Percentiles rank a stretch among this genome's conserved stretches.
These are phyloP conservation scores for Procambarus virginalis DNA, from an alignment of 1,140 invertebrate genomes.

Conservation along the genomic window DNA sequence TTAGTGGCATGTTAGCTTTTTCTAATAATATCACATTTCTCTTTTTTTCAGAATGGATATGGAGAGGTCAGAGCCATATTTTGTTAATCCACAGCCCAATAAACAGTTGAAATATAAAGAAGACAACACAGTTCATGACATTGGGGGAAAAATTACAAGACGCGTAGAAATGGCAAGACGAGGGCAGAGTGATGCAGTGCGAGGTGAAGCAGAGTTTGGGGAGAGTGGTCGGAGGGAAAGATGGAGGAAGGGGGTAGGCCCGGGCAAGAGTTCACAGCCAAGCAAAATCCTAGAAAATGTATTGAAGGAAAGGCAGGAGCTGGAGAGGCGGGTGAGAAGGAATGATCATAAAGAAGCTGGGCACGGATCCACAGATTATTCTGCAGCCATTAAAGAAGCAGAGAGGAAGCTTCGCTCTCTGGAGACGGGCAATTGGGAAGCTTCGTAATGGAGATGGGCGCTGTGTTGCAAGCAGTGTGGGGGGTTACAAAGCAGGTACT, in stretches of 20 bases:
- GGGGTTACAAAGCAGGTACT: neutral
- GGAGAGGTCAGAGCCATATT: neutral
- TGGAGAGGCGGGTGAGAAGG: neutral
- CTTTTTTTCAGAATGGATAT: constrained; percentile 24
- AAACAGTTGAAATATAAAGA: constrained; percentile 23
- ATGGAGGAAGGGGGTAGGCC: constrained; percentile 1
- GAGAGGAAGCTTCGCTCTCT: constrained; percentile 24
- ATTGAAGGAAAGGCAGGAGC: constrained; percentile 26
- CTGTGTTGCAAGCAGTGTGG: neutral
- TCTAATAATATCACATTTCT: neutral
- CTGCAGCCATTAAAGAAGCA: neutral
- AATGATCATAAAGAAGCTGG: neutral
- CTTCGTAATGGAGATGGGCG: neutral
- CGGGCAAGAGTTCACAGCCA: constrained; percentile 4
- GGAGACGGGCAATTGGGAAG: constrained; percentile 11
- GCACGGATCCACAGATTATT: neutral
- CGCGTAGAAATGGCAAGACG: neutral
- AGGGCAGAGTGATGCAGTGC: neutral
- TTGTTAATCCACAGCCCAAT: neutral
- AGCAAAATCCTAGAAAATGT: neutral
- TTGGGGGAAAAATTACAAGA: neutral
- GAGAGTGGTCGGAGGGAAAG: no score
- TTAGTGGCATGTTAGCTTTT: neutral
- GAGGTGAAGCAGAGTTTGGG: neutral
- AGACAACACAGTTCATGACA: neutral